These are phyloP conservation scores for Thymelicus acteon DNA, from an alignment of 2,888 invertebrate species.

Conservation along the genomic window DNA sequence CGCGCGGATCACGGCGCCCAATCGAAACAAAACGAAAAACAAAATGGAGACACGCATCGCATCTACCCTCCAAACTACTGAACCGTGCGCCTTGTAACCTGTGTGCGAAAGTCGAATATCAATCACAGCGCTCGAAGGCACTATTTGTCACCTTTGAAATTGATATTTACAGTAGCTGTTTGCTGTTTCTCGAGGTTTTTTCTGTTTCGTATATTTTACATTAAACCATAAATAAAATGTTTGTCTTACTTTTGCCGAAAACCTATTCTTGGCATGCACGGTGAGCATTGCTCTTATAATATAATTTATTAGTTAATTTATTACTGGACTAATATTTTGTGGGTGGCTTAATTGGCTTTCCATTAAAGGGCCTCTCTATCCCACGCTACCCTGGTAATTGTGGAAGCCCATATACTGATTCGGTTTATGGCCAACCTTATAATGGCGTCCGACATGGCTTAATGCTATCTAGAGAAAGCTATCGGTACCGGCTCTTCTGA, in stretches of 20 bases:
- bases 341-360: too few relatives aligned
- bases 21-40: constrained; percentile 18
- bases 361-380: too few relatives aligned
- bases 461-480: too few relatives aligned
- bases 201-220: neutral
- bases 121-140: neutral
- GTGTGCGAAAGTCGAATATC: constrained; percentile 10
- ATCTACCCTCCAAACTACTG: neutral
- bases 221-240: neutral
- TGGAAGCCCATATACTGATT: too few relatives aligned
- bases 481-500: too few relatives aligned
- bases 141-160: constrained; percentile 23
- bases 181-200: neutral
- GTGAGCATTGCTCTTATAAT: too few relatives aligned
- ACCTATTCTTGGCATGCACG: too few relatives aligned
- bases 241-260: neutral
- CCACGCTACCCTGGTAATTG: too few relatives aligned
- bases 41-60: constrained; percentile 23
- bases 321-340: too few relatives aligned
- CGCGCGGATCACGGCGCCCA: constrained; percentile 15
- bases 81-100: neutral
- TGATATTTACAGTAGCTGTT: constrained; percentile 21
- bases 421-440: too few relatives aligned
- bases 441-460: too few relatives aligned
- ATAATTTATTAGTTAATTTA: too few relatives aligned